These are phyloP conservation scores for Macaria liturata DNA, from an alignment of 2,888 invertebrate genomes.

Conservation along the genomic window DNA sequence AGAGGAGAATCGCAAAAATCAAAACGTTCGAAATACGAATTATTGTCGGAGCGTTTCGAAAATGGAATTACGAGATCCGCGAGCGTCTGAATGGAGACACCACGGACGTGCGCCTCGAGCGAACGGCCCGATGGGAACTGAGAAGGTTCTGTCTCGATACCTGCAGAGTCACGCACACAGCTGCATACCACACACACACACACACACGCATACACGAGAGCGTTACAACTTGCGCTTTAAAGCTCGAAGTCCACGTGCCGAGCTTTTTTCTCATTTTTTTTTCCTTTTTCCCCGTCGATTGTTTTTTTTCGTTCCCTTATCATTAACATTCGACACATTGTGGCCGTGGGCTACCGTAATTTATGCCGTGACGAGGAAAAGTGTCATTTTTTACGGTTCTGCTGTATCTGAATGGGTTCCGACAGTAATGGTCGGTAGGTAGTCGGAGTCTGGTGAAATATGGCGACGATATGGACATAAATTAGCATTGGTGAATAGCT, in stretches of 20 bases:
- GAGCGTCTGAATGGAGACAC: conserved; percentile 18
- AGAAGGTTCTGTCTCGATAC: conserved; percentile 62
- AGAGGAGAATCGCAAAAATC: conserved; percentile 1
- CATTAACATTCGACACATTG: conserved; percentile 51
- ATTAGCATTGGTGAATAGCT: conserved; percentile 14
- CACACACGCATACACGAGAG: conserved; percentile 54
- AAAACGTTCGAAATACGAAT: conserved; percentile 13
- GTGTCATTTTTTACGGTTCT: conserved; percentile 35
- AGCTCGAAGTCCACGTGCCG: conserved; percentile 60
- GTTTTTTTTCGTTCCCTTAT: conserved; percentile 45
- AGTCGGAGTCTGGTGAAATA: conserved; percentile 24
- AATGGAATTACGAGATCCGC: conserved; percentile 25
- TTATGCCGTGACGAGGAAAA: conserved; percentile 40
- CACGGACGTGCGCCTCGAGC: conserved; percentile 44
- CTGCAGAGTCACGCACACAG: conserved; percentile 78
- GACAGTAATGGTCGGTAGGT: conserved; percentile 29
- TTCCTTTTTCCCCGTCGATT: conserved; percentile 36
- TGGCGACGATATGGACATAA: conserved; percentile 18
- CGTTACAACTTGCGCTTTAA: conserved; percentile 67
- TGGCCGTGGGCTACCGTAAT: conserved; percentile 49
- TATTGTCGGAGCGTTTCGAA: conserved; percentile 7
- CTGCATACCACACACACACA: conserved; percentile 59
- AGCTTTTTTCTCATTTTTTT: conserved; percentile 37
- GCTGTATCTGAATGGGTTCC: conserved; percentile 27
- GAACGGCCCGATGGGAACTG: conserved; percentile 71